Conservation (phyloP, 2,888 invertebrate species). For the Portevinia maculata region DNA sequence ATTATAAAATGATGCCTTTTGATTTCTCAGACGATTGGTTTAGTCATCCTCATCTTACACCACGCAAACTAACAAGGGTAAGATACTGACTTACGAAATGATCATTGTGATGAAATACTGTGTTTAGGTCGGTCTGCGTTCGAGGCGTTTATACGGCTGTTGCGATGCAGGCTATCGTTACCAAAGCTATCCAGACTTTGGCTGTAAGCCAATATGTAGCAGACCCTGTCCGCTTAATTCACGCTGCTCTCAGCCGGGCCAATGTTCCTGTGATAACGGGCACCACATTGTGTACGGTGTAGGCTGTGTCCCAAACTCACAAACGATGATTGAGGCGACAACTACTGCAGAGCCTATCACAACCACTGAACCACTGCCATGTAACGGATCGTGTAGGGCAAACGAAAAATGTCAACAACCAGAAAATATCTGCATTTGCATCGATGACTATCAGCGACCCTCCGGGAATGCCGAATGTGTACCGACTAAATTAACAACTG, state of each 20-base stretch:
- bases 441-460: conserved; percentile 24
- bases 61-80: conserved; percentile 29
- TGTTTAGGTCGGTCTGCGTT: conserved; percentile 18
- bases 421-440: conserved; percentile 32
- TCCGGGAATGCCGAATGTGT: background rate
- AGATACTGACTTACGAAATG: too few relatives aligned
- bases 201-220: conserved; percentile 62
- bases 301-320: conserved; percentile 68
- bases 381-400: conserved; percentile 19
- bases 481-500: conserved; percentile 64
- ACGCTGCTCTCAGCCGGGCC: conserved; percentile 69
- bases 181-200: background rate
- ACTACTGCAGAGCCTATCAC: background rate
- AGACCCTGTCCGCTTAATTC: conserved; percentile 71
- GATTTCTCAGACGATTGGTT: conserved; percentile 23
- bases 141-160: conserved; percentile 31
- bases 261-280: conserved; percentile 72
- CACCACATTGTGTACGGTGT: background rate
- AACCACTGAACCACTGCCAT: background rate
- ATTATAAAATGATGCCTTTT: conserved; percentile 23
- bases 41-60: conserved; percentile 12
- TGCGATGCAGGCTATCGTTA: conserved; percentile 49
- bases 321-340: conserved; percentile 69
- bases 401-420: conserved; percentile 26
- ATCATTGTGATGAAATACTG: background rate